Evolutionary conservation across 2,888 invertebrate genomes (phyloP).

Genomic region (Caradrina kadenii): DNA sequence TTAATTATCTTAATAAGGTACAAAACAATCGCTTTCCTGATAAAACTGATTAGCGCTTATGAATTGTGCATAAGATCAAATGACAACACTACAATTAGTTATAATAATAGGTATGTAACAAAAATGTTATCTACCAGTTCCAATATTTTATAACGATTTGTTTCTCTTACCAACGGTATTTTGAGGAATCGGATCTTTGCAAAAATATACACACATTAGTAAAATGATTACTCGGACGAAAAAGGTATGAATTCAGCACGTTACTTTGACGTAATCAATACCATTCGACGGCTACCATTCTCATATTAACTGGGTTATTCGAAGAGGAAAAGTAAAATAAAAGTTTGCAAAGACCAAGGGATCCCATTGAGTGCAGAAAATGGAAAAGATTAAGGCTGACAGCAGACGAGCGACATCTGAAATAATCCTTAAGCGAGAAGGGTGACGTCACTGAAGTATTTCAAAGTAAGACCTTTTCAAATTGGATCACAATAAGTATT

Average conservation of each 20-base stretch:
- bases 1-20: conserved; percentile 51
- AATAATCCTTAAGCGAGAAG: conserved; percentile 24
- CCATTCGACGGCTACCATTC: neutral
- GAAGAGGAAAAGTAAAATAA: conserved; percentile 8
- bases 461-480: conserved; percentile 17
- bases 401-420: conserved; percentile 27
- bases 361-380: conserved; percentile 50
- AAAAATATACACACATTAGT: neutral
- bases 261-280: neutral
- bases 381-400: conserved; percentile 44
- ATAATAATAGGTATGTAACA: neutral
- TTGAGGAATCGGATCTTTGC: neutral
- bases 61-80: conserved; percentile 30
- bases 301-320: conserved; percentile 11
- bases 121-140: neutral
- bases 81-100: conserved; percentile 13
- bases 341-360: conserved; percentile 22
- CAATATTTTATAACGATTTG: neutral
- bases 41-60: conserved; percentile 44
- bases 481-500: conserved; percentile 26
- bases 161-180: neutral
- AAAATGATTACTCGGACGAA: neutral
- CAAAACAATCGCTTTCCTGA: conserved; percentile 41
- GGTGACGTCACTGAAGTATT: conserved; percentile 32
- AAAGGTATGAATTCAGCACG: neutral